phyloP scores from a whole-genome alignment of 2,797 vertebrate species.

The Cyprinodon diabolis region DNA sequence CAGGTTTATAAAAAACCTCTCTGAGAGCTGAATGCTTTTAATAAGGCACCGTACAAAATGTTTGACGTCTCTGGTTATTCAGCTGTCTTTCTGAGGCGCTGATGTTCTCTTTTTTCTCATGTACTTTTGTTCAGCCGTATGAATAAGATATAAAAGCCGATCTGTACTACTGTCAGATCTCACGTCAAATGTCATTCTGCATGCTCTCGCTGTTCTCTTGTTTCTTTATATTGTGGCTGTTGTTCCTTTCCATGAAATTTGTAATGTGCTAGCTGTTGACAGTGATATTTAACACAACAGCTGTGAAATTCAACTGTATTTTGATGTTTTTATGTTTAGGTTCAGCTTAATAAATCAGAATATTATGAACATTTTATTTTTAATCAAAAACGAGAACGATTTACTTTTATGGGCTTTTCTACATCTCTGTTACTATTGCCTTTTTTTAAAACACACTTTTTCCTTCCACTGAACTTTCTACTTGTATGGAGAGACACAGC shows the following conservation, averaged over 20 bases:
- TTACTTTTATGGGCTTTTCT: neutral
- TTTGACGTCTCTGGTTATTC: constrained; percentile 13
- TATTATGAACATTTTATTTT: neutral
- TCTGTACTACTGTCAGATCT: constrained; percentile 13
- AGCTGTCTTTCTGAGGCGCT: constrained; percentile 18
- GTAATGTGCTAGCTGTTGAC: neutral
- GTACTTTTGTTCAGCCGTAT: constrained; percentile 37
- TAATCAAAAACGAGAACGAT: no score
- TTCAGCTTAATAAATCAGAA: no score
- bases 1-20: constrained; percentile 27
- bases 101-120: constrained; percentile 48
- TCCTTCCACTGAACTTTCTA: neutral
- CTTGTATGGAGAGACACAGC: neutral
- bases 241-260: neutral
- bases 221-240: neutral
- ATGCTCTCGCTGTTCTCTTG: neutral
- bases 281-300: neutral
- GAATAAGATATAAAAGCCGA: constrained; percentile 18
- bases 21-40: constrained; percentile 30
- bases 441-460: neutral
- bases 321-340: neutral
- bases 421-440: neutral
- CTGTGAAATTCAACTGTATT: neutral
- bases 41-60: constrained; percentile 36
- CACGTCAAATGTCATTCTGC: constrained; percentile 17